Conservation (phyloP, 2,113 vertebrate genomes). For the Hippoglossus stenolepis region DNA sequence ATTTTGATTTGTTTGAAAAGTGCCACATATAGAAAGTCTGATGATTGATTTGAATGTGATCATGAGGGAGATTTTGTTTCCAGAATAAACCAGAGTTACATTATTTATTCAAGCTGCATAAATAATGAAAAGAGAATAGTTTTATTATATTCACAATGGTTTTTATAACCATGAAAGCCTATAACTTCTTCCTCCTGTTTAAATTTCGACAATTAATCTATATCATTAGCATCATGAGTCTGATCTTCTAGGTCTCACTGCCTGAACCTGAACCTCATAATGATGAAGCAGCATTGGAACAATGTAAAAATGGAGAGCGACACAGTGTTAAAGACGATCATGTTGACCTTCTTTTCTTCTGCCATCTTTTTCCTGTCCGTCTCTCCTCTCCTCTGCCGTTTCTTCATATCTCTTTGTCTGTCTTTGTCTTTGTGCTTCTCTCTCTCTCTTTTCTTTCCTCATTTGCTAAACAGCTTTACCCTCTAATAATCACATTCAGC, state of each 20-base stretch:
- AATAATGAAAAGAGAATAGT: background rate
- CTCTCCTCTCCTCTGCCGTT: background rate
- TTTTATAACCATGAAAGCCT: background rate
- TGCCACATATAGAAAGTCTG: too few species aligned
- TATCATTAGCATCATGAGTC: background rate
- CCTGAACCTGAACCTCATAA: background rate
- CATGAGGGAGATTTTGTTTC: background rate
- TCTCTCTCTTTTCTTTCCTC: background rate
- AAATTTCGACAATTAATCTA: background rate
- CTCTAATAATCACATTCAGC: constrained; percentile 31
- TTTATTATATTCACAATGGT: too few species aligned
- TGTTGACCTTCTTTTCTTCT: constrained; percentile 13
- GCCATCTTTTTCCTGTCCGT: constrained; percentile 5
- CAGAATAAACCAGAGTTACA: constrained; percentile 2
- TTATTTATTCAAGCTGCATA: constrained; percentile 7
- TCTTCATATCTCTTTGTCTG: background rate
- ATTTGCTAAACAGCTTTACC: constrained; percentile 4
- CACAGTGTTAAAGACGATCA: background rate
- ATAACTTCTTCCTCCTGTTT: background rate
- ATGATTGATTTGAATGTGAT: too few species aligned
- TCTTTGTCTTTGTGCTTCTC: background rate
- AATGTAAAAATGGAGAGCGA: too few species aligned
- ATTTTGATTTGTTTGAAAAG: too few species aligned
- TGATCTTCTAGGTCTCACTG: background rate
- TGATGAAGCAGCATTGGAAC: background rate